Evolutionary conservation across 2,888 invertebrate genomes (phyloP).

Genomic region (Drosophila nr. perissopoda): DNA sequence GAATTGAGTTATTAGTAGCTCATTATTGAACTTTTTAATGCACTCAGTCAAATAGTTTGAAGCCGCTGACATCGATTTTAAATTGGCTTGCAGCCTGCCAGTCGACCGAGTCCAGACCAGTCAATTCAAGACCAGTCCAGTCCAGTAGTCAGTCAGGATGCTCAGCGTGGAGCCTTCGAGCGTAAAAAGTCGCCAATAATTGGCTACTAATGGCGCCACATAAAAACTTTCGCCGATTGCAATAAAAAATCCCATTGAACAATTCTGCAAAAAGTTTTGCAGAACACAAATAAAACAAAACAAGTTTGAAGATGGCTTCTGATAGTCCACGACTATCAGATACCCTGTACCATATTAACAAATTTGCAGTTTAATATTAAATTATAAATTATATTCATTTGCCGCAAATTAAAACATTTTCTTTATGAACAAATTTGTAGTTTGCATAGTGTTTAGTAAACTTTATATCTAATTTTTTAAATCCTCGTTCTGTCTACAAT

Average conservation of each 20-base stretch:
- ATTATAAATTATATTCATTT: not conserved
- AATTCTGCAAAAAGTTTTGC: slow-evolving; percentile 58
- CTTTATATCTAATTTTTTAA: not conserved
- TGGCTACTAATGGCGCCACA: slow-evolving; percentile 77
- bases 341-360: not conserved
- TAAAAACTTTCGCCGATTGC: slow-evolving; percentile 74
- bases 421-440: not conserved
- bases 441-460: not conserved
- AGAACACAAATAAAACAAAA: slow-evolving; percentile 27
- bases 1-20: slow-evolving; percentile 77
- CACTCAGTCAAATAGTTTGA: slow-evolving; percentile 67
- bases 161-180: slow-evolving; percentile 34
- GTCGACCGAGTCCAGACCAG: not conserved
- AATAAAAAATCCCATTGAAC: slow-evolving; percentile 67
- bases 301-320: not conserved
- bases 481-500: not conserved
- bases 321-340: slow-evolving; percentile 6
- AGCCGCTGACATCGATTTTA: slow-evolving; percentile 74
- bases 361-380: not conserved
- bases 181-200: slow-evolving; percentile 77
- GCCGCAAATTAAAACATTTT: not conserved
- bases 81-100: slow-evolving; percentile 48
- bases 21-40: slow-evolving; percentile 75
- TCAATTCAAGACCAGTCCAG: not conserved
- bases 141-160: not conserved